Conservation (phyloP, 2,797 vertebrate genomes). For the Rhabdophis nuchalis region DNA sequence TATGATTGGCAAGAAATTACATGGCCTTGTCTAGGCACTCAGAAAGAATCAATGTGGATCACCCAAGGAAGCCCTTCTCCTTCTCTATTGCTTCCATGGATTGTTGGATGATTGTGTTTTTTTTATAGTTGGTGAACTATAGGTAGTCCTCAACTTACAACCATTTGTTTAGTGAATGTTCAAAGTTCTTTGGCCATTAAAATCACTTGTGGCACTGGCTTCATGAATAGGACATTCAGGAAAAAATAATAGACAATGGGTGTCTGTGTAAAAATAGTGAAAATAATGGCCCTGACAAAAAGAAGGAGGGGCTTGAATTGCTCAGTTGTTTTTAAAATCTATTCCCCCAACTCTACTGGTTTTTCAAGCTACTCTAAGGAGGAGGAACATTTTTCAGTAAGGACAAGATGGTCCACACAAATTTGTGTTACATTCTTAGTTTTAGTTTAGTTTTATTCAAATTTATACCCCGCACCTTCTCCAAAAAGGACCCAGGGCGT, state of each 20-base stretch:
- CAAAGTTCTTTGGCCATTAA: not conserved
- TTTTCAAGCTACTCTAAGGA: conserved; percentile 11
- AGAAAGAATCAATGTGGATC: not conserved
- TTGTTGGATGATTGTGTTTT: not conserved
- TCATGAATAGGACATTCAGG: not conserved
- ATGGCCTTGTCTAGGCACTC: not conserved
- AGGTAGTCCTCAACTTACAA: not conserved
- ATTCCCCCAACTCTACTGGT: not conserved
- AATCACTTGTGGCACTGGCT: not conserved
- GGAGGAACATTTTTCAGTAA: not conserved
- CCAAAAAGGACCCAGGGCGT: too few relatives aligned
- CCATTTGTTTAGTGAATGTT: not conserved
- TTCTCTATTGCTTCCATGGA: not conserved
- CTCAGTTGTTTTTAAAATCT: not conserved
- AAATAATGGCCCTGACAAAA: not conserved
- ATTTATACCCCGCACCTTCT: too few relatives aligned
- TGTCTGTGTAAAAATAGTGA: not conserved
- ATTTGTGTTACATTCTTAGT: not conserved
- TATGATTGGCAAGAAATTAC: not conserved
- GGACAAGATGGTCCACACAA: conserved; percentile 25
- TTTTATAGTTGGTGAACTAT: not conserved
- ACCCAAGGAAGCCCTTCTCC: not conserved
- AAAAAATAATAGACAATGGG: not conserved
- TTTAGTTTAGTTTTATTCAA: too few relatives aligned
- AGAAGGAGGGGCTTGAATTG: not conserved